Evolutionary conservation across 2,797 vertebrate species (phyloP).

Genomic region (Myripristis murdjan): DNA sequence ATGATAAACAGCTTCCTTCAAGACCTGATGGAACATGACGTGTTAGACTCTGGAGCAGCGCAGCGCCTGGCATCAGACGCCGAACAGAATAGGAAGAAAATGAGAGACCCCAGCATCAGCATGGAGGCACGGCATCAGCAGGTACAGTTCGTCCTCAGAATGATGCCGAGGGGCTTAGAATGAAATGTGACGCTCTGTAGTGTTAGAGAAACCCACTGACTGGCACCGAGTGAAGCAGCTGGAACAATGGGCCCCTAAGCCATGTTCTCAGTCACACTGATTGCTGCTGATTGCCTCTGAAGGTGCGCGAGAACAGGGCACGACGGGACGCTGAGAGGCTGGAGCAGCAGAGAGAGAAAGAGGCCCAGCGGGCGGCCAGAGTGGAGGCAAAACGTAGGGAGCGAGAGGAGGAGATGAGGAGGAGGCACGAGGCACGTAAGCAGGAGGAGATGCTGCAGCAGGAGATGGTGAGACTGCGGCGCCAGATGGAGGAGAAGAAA

Average conservation of each 20-base stretch:
- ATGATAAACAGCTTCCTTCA: slow-evolving; percentile 88
- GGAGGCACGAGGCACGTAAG: slow-evolving; percentile 82
- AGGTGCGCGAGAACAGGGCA: slow-evolving; percentile 93
- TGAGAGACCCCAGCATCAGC: slow-evolving; percentile 86
- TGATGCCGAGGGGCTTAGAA: not conserved
- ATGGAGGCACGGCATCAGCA: slow-evolving; percentile 95
- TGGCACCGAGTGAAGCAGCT: slow-evolving; percentile 8
- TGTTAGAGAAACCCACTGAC: not conserved
- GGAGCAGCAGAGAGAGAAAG: slow-evolving; percentile 81
- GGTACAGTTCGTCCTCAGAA: slow-evolving; percentile 81
- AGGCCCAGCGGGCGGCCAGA: slow-evolving; percentile 78
- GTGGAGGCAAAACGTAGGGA: slow-evolving; percentile 85
- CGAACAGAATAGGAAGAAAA: slow-evolving; percentile 74
- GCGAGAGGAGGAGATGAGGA: slow-evolving; percentile 84
- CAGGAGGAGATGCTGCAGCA: slow-evolving; percentile 90
- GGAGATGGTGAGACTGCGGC: slow-evolving; percentile 91
- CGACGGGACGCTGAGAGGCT: slow-evolving; percentile 85
- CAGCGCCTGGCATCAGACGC: slow-evolving; percentile 84
- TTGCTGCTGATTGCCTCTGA: slow-evolving; percentile 39
- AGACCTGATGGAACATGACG: slow-evolving; percentile 90
- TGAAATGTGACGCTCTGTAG: not conserved
- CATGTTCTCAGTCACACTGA: slow-evolving; percentile 24
- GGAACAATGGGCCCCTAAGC: not conserved
- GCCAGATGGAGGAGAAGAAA: slow-evolving; percentile 89
- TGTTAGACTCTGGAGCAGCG: slow-evolving; percentile 80